Conservation (phyloP, 1,140 invertebrate genomes). For the Riptortus pedestris region DNA sequence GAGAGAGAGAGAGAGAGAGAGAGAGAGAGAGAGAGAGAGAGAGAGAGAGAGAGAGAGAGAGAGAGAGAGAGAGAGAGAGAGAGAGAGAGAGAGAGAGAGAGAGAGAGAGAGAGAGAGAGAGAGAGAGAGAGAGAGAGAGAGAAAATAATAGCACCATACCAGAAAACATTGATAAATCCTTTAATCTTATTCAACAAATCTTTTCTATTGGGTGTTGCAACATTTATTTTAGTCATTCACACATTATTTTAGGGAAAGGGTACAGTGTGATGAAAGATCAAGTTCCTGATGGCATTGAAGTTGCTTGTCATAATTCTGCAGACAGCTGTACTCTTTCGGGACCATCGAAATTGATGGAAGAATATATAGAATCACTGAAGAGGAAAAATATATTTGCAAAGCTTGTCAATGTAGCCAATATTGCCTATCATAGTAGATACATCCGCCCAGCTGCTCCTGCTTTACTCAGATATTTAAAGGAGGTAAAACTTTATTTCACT, state of each 20-base stretch:
- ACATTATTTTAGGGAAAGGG: slow-evolving; percentile 46
- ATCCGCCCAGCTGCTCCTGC: slow-evolving; percentile 49
- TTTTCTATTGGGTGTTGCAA: too few species aligned
- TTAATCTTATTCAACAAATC: too few species aligned
- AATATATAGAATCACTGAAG: slow-evolving; percentile 16
- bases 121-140: slow-evolving; percentile 26
- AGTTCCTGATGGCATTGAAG: slow-evolving; percentile 46
- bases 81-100: slow-evolving; percentile 31
- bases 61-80: slow-evolving; percentile 25
- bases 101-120: slow-evolving; percentile 36
- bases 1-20: slow-evolving; percentile 25
- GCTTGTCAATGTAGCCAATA: slow-evolving; percentile 17
- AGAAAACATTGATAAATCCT: too few species aligned
- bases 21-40: slow-evolving; percentile 24
- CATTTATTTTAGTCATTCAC: too few species aligned
- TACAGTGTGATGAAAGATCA: slow-evolving; percentile 44
- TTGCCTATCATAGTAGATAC: slow-evolving; percentile 19
- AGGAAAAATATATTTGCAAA: slow-evolving; percentile 24
- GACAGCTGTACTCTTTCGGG: slow-evolving; percentile 38
- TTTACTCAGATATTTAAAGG: slow-evolving; percentile 48
- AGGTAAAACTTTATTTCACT: too few species aligned
- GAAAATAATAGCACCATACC: too few species aligned
- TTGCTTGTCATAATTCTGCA: slow-evolving; percentile 59
- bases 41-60: slow-evolving; percentile 24
- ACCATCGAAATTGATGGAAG: slow-evolving; percentile 21